Base-by-base conservation (phyloP, 2,888 invertebrate genomes). In the Dryomyza anilis region DNA sequence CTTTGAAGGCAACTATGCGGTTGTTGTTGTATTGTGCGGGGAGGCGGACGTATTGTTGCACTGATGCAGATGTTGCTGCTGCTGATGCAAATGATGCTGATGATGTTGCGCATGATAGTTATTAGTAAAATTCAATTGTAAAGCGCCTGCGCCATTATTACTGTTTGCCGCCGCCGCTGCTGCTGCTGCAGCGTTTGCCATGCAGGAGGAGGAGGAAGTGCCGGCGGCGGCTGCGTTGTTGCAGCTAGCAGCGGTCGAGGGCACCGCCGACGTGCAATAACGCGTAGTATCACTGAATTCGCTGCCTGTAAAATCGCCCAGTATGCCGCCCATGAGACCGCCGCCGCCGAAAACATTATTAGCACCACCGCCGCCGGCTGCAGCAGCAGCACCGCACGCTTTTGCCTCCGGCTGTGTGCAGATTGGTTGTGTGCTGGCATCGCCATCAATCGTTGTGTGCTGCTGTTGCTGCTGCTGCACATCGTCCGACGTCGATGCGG, bases 391-490 rank as follows among this genome's bases (percentile, higher is more conserved):
- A n/a, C n/a, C n/a, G n/a, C n/a, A n/a, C 74, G 72, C 59, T 75
- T 81, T 25, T 77, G 83, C 77, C 76, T 83, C 83, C 10, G 83
- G 83, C 65, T 83, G 83, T 52, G 83, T 83, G 70, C 83, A 83
- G 56, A 83, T 83, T 33, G 83, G 83, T 67, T 76, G 73, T 64
- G 78, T 74, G 56, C 73, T 74, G 30, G 80, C 74, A 70, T 77
- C 78, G 46, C 79, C 80, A 68, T 79, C 79, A 59, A 80, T 80
- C 14, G 73, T 67, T 10, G 73, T 58, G 75, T 63, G 73, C 73
- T 58, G 82, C 70, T 77, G 74, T 67, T 75, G 76, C 63, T 71
- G 73, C 30, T 79, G 72, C 73, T 79, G 79, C 58, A 78, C 79
- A 69, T 81, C 81, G 63, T 79, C 80, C 29, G 69, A 59, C 55